Evolutionary conservation across 2,888 invertebrate species (phyloP).

Genomic region (Clanis bilineata): DNA sequence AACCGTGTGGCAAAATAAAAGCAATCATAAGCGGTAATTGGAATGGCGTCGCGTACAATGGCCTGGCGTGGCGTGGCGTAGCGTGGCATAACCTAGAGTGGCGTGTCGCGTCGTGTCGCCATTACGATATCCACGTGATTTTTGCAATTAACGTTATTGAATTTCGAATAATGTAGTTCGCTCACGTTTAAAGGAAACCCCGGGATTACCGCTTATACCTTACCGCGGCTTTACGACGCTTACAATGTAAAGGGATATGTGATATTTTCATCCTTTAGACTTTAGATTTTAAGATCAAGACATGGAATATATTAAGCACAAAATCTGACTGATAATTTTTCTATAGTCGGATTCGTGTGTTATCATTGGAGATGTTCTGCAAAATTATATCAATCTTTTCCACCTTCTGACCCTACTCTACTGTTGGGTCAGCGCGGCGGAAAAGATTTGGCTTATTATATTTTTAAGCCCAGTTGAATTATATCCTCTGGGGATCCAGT

Average conservation of each 20-base stretch:
- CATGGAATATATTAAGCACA: too few relatives aligned
- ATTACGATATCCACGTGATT: neutral
- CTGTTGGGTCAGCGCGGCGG: too few relatives aligned
- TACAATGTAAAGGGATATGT: neutral
- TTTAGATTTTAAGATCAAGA: neutral
- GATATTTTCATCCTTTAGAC: neutral
- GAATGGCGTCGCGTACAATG: conserved; percentile 24
- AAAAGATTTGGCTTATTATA: too few relatives aligned
- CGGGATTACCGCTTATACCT: neutral
- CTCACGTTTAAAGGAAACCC: neutral
- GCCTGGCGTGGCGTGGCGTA: conserved; percentile 4
- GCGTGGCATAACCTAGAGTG: too few relatives aligned
- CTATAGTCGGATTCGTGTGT: too few relatives aligned
- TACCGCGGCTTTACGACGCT: neutral
- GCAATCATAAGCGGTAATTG: conserved; percentile 52
- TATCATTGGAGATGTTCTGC: too few relatives aligned
- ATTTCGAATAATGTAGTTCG: neutral
- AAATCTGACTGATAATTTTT: too few relatives aligned
- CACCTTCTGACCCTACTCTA: too few relatives aligned
- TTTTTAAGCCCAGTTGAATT: too few relatives aligned
- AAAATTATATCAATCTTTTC: too few relatives aligned
- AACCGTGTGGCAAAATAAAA: conserved; percentile 47
- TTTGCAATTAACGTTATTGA: conserved; percentile 1
- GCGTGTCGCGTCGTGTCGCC: neutral
- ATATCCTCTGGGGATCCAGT: too few relatives aligned